Evolutionary conservation across 1,140 invertebrate species (phyloP), one percentile per base, ranked within the genome.

Genomic region (Oryzaephilus surinamensis): DNA sequence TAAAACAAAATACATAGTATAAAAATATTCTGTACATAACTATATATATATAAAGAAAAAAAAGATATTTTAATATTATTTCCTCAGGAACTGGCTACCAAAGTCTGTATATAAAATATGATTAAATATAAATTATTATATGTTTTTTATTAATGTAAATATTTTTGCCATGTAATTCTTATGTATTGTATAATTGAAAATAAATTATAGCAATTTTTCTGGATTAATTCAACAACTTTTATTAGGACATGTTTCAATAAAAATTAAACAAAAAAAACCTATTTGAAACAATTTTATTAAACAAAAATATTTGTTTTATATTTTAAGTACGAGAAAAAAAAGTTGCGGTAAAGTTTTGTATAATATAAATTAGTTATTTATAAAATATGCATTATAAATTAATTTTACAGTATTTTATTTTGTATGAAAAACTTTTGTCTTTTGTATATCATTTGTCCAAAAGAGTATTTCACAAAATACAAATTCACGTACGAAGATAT

Each of bases 101-200:
- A 50, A 50, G 47, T 46, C 39, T 50, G 47, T 50, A 50, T 41
- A 46, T 50, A 50, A 24, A n/a, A 6, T 28, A 43, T 16, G 32
- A 42, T 23, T 49, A 26, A 40, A 36, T 0, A 32, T 34, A 41
- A 43, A 33, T 21, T 42, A 41, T 40, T 48, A 44, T 44, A 49
- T 50, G 43, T 50, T 43, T 50, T 42, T 50, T 50, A 45, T 46
- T 38, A 15, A 43, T 50, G 43, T 50, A 47, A 47, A 47, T 47
- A 47, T 43, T 38, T 24, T 46, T 34, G 45, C 41, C 41, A 43
- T 43, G 41, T 41, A 39, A 47, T 39, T 47, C 43, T 42, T 43
- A 42, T 34, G 43, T 49, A 40, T 38, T n/a, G n/a, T n/a, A 24
- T n/a, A 44, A 50, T 39, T 41, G 15, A 48, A 30, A 45, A 45